Conservation (phyloP, 2,888 invertebrate species). For the Cantharis lateralis region DNA sequence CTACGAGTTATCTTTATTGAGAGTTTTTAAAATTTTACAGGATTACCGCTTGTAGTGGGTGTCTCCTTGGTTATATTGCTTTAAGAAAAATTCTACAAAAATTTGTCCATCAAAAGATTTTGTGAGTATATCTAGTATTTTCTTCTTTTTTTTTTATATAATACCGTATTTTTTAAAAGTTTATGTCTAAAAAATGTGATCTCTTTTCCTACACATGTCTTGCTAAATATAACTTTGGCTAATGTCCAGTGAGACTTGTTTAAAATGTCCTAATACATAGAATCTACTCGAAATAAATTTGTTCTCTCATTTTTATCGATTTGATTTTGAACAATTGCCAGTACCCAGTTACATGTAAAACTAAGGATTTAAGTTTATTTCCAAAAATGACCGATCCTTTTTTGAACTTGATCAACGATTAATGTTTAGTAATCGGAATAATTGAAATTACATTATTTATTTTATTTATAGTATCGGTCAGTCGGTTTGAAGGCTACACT, state of each 20-base stretch:
- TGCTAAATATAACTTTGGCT: conserved; percentile 50
- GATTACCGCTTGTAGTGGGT: conserved; percentile 27
- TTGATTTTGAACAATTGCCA: conserved; percentile 24
- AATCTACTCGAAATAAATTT: conserved; percentile 10
- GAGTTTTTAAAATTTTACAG: conserved; percentile 29
- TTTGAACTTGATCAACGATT: not conserved
- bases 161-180: not conserved
- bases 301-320: conserved; percentile 28
- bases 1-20: not conserved
- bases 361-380: not conserved
- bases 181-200: conserved; percentile 15
- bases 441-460: not conserved
- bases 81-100: conserved; percentile 35
- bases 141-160: not conserved
- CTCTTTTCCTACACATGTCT: conserved; percentile 43
- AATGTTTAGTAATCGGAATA: not conserved
- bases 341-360: conserved; percentile 12
- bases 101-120: conserved; percentile 45
- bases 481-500: not conserved
- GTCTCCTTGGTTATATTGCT: conserved; percentile 33
- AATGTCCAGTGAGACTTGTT: conserved; percentile 34
- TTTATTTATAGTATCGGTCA: not conserved
- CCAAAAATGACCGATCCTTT: not conserved
- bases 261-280: conserved; percentile 13
- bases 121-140: conserved; percentile 40